These are phyloP conservation scores for Parnassius apollo DNA, from an alignment of 2,888 invertebrate genomes.

Conservation along the genomic window DNA sequence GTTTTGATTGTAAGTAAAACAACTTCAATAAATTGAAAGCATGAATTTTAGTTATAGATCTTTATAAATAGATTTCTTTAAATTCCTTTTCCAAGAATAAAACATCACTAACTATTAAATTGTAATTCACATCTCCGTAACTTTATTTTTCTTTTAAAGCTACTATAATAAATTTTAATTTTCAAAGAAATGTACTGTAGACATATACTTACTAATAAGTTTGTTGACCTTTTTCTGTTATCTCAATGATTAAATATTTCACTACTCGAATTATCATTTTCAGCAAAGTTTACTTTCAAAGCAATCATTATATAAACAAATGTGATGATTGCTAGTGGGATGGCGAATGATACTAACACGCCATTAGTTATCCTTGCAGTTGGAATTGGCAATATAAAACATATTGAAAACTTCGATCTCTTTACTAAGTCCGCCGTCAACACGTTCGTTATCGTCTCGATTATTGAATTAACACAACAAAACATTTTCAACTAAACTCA, in stretches of 20 bases:
- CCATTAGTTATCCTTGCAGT: constrained; percentile 48
- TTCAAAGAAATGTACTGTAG: neutral
- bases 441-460: constrained; percentile 50
- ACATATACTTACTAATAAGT: constrained; percentile 51
- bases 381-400: constrained; percentile 48
- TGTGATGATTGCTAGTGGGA: constrained; percentile 53
- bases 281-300: constrained; percentile 47
- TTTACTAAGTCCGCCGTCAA: constrained; percentile 47
- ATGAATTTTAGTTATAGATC: too few relatives aligned
- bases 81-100: too few relatives aligned
- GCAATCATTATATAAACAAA: constrained; percentile 57
- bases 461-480: too few relatives aligned
- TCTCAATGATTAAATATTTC: constrained; percentile 53
- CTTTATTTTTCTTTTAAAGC: neutral
- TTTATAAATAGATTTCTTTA: too few relatives aligned
- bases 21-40: too few relatives aligned
- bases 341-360: constrained; percentile 46
- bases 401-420: constrained; percentile 41
- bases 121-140: too few relatives aligned
- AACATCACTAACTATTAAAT: too few relatives aligned
- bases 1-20: too few relatives aligned
- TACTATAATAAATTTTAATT: neutral
- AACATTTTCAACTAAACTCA: constrained; percentile 56
- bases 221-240: constrained; percentile 56
- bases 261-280: constrained; percentile 39